Conservation (phyloP, 2,797 vertebrate species). For the Coilia nasus region DNA sequence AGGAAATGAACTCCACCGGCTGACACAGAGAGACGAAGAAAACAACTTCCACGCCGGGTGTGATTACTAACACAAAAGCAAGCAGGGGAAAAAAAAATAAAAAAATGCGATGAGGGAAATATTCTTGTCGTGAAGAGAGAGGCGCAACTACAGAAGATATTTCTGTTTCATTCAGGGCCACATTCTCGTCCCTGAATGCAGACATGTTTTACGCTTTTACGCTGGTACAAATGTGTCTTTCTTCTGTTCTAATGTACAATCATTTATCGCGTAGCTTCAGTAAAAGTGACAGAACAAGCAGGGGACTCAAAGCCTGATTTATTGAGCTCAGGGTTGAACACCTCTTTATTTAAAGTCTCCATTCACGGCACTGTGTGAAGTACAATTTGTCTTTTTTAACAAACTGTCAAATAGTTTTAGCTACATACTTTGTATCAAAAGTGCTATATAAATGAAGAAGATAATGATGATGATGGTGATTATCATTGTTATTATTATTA, state of each 20-base stretch:
- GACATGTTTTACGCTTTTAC: neutral
- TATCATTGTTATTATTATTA: too few relatives aligned
- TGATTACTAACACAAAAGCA: neutral
- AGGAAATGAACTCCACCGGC: neutral
- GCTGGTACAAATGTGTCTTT: neutral
- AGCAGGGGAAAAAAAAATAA: neutral
- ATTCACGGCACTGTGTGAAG: too few relatives aligned
- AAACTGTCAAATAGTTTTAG: too few relatives aligned
- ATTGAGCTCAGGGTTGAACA: too few relatives aligned
- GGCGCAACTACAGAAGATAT: neutral
- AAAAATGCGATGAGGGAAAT: neutral
- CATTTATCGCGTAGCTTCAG: neutral
- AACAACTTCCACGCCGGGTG: neutral
- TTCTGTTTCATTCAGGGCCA: neutral
- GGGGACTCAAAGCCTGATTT: too few relatives aligned
- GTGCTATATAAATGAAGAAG: too few relatives aligned
- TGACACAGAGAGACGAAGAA: neutral
- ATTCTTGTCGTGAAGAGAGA: neutral
- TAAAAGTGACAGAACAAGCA: neutral
- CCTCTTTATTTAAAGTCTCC: too few relatives aligned
- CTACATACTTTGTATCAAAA: too few relatives aligned
- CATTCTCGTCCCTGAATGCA: neutral
- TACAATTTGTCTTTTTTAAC: too few relatives aligned
- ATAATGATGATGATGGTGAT: too few relatives aligned
- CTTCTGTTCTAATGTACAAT: neutral